A percentile compares a stretch with the other conserved stretches of the same genome.
Conservation (phyloP, 2,888 invertebrate species). For the Escarpia spicata region DNA sequence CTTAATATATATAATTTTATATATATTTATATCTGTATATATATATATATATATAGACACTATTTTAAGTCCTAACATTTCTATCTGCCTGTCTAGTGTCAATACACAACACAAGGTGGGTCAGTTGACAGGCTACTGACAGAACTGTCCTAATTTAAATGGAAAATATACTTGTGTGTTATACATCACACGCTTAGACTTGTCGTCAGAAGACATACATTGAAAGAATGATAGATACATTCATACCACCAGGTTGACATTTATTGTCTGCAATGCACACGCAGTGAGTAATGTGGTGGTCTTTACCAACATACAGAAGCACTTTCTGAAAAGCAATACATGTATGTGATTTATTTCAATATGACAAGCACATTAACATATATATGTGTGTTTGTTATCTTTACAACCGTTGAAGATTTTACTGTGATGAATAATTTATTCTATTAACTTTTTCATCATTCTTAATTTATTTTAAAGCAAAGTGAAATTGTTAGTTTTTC, state of each 20-base stretch:
- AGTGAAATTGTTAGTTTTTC: too few relatives aligned
- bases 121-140: not conserved
- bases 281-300: not conserved
- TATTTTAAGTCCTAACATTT: not conserved
- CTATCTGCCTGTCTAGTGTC: not conserved
- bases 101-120: not conserved
- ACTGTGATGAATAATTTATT: too few relatives aligned
- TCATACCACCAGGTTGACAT: constrained; percentile 5
- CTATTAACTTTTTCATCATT: too few relatives aligned
- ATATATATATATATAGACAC: not conserved
- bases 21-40: not conserved
- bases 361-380: not conserved
- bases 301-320: not conserved
- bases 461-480: too few relatives aligned
- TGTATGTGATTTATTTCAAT: not conserved
- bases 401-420: too few relatives aligned
- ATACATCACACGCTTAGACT: not conserved
- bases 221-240: not conserved
- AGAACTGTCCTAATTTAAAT: not conserved
- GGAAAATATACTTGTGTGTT: not conserved
- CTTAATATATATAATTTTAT: not conserved
- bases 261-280: not conserved
- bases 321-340: not conserved
- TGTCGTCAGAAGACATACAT: not conserved
- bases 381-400: not conserved